Evolutionary conservation across 92 coral and sea anemone genomes (phyloP).

Genomic region (Chrysogorgia sp.): DNA sequence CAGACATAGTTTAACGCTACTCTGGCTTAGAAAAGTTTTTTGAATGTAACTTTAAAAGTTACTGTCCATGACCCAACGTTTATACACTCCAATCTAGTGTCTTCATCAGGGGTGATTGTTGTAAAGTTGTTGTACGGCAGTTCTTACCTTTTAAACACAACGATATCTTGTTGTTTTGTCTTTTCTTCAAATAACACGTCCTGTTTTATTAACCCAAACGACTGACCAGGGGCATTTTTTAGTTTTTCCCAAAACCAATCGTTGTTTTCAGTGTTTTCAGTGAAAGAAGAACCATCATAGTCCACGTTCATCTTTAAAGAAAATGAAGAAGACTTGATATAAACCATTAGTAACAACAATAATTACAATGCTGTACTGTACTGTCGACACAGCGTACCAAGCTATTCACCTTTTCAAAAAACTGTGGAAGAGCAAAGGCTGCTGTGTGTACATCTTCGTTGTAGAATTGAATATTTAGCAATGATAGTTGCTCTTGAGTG

Average conservation of each 20-base stretch:
- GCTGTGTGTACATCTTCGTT: conserved; percentile 78
- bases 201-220: conserved; percentile 33
- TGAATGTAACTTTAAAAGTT: no score
- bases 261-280: not conserved
- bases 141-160: conserved; percentile 32
- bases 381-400: not conserved
- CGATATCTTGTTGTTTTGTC: conserved; percentile 6
- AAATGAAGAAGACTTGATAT: not conserved
- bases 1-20: no score
- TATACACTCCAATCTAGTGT: no score
- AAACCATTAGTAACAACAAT: not conserved
- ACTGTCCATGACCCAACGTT: no score
- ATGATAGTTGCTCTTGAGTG: conserved; percentile 61
- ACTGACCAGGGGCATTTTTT: conserved; percentile 29
- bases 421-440: conserved; percentile 87
- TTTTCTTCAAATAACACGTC: conserved; percentile 1
- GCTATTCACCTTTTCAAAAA: conserved; percentile 75
- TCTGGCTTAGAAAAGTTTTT: no score
- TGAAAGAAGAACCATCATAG: not conserved
- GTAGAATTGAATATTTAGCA: conserved; percentile 60
- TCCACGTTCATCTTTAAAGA: not conserved
- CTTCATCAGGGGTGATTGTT: no score
- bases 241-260: conserved; percentile 43
- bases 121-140: no score
- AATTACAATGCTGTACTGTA: not conserved